Evolutionary conservation across 2,113 vertebrate genomes (phyloP), one percentile per base, ranked within the genome.

Genomic region (Mastomys coucha): DNA sequence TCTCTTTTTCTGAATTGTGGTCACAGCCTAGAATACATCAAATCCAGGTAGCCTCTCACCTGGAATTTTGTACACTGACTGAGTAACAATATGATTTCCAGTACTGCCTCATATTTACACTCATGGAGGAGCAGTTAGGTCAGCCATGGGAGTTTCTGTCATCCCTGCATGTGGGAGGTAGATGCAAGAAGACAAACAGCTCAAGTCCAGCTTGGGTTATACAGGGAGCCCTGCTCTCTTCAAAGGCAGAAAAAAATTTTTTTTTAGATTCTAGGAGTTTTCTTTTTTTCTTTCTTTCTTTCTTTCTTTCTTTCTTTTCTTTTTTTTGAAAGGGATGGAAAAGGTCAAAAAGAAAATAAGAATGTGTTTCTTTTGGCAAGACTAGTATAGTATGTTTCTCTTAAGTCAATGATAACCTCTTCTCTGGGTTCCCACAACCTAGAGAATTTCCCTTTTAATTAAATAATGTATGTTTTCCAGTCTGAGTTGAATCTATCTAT

Each of bases 291-390:
- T 11, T 53, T 53, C 56, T 72, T 13, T 53, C 78, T 53, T 51
- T 51, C 49, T 51, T 51, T 51, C n/a, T 51, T 9, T 51, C 9
- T 51, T 51, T 51, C 49, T 51, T 9, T 53, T 53, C 9, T 9
- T 53, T 53, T 63, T 73, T 19, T 56, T 78, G 22, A 76, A 69
- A 82, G 49, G n/a, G 31, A 75, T 31, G 93, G 84, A 45, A 89
- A 86, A 67, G 82, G 42, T 53, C 12, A 88, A 56, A 51, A 88
- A 22, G 77, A 95, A 93, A 88, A 91, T 8, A 91, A 14, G 12
- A 85, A 69, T 89, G 82, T 28, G n/a, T 89, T 14, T 94, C 89
- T 95, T 65, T 17, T 51, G 22, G 26, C 78, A 60, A 88, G 24
- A 20, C 31, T 33, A 1, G 73, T 69, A 42, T 3, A 96, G 31